Base-by-base conservation (phyloP, 2,797 vertebrate genomes). In the Nyctalus aviator region DNA sequence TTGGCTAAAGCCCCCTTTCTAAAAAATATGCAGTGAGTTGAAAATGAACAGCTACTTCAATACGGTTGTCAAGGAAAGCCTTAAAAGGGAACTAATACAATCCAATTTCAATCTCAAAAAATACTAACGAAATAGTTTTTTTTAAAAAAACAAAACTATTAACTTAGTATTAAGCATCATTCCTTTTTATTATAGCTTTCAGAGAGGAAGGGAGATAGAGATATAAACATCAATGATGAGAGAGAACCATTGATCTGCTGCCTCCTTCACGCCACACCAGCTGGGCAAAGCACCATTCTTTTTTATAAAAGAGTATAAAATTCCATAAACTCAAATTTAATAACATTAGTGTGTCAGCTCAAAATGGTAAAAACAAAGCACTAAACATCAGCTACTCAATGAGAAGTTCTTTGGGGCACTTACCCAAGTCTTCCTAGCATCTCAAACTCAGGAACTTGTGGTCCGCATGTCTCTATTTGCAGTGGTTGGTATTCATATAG, bases 401-500 rank as follows among this genome's bases (percentile, higher is more conserved):
- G 4, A 53, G 8, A 97, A 97, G 84, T 53, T 87, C 0, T 89
- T 69, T 35, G 82, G 27, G 55, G 69, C 87, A 96, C 98, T 98
- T 98, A 99, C 99, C 99, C 99, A 12, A 98, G 97, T 97, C 98
- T 98, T 96, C 98, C 98, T 79, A 99, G 97, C 94, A 99, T 98
- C 92, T 99, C 99, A 96, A 98, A 97, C 59, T 99, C 99, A 87
- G 99, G 99, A 95, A 99, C 98, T 2, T 95, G 94, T 3, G 99
- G 99, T 90, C 99, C 99, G 0, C 97, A 98, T 8, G 98, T 99
- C 96, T 99, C 98, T 85, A 99, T 97, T 10, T 98, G 98, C 91
- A 99, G 96, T 46, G 99, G 98, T 7, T 98, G 98, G 97, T 99
- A 99, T 1, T 98, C 97, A 96, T 99, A 99, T 14, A 99, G 97